Conservation (phyloP, 1,140 invertebrate genomes). For the Drosophila murphyi region DNA sequence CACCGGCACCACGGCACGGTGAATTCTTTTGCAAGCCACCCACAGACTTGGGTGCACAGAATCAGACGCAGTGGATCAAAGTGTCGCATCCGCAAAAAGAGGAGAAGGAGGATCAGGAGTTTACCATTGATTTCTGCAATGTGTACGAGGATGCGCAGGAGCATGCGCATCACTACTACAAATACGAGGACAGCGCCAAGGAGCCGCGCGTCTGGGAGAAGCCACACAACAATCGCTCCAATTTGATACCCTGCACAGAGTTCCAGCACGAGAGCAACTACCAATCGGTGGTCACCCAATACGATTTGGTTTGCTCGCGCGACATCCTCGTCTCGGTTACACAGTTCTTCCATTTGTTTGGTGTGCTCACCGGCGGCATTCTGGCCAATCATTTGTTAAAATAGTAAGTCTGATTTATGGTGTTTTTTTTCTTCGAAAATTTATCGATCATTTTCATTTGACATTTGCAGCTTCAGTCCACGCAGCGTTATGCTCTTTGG, state of each 20-base stretch:
- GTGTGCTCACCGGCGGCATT: slow-evolving; percentile 84
- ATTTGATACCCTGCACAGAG: slow-evolving; percentile 78
- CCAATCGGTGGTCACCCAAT: slow-evolving; percentile 83
- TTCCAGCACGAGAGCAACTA: slow-evolving; percentile 76
- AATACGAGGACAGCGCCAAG: slow-evolving; percentile 65
- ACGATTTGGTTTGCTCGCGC: slow-evolving; percentile 84
- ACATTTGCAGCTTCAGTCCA: slow-evolving; percentile 76
- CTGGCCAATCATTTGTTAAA: slow-evolving; percentile 83
- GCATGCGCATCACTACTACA: slow-evolving; percentile 80
- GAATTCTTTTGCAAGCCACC: slow-evolving; percentile 84
- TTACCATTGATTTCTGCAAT: slow-evolving; percentile 82
- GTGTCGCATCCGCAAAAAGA: slow-evolving; percentile 82
- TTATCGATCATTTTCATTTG: neutral
- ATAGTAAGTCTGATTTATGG: slow-evolving; percentile 68
- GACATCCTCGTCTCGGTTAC: slow-evolving; percentile 85
- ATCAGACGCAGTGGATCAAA: slow-evolving; percentile 83
- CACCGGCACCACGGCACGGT: slow-evolving; percentile 76
- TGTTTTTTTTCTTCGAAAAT: neutral
- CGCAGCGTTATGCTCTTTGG: slow-evolving; percentile 84
- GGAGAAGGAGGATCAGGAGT: slow-evolving; percentile 79
- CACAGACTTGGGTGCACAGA: slow-evolving; percentile 54
- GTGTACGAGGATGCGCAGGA: slow-evolving; percentile 79
- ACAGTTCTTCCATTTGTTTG: slow-evolving; percentile 85
- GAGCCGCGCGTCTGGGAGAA: slow-evolving; percentile 76
- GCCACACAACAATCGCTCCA: slow-evolving; percentile 55